phyloP scores from a whole-genome alignment of 2,888 invertebrate genomes.

The Aspidapion aeneum region DNA sequence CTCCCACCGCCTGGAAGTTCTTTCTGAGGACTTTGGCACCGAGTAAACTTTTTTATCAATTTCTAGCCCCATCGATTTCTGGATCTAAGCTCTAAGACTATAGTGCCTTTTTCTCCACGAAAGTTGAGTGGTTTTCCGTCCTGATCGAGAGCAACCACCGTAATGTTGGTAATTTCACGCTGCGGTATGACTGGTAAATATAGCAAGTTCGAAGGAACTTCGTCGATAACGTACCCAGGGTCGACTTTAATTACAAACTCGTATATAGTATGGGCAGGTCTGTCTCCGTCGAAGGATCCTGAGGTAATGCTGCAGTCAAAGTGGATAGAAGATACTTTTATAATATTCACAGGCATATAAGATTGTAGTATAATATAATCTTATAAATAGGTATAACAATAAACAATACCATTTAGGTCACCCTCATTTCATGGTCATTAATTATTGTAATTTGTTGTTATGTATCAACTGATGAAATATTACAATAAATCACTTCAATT shows the following conservation, averaged over 20 bases:
- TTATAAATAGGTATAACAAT: no score
- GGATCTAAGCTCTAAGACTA: constrained; percentile 26
- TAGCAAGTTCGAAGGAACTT: constrained; percentile 5
- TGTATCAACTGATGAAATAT: background rate
- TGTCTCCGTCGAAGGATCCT: constrained; percentile 30
- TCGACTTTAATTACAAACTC: constrained; percentile 37
- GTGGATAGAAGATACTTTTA: constrained; percentile 30
- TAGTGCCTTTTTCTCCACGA: constrained; percentile 27
- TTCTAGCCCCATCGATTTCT: background rate
- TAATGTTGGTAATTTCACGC: constrained; percentile 7
- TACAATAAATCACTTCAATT: background rate
- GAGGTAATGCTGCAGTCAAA: constrained; percentile 32
- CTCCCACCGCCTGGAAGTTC: background rate
- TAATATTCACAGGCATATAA: constrained; percentile 34
- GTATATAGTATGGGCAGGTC: constrained; percentile 36
- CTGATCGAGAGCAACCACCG: no score
- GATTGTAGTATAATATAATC: no score
- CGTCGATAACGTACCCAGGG: constrained; percentile 40
- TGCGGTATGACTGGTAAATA: constrained; percentile 8
- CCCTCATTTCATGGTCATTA: background rate
- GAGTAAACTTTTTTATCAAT: background rate
- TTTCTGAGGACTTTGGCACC: background rate
- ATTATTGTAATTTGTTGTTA: background rate
- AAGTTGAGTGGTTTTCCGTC: constrained; percentile 28
- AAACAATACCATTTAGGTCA: background rate